These are phyloP conservation scores for Felis chaus DNA, from an alignment of 2,113 vertebrate species.

Conservation along the genomic window DNA sequence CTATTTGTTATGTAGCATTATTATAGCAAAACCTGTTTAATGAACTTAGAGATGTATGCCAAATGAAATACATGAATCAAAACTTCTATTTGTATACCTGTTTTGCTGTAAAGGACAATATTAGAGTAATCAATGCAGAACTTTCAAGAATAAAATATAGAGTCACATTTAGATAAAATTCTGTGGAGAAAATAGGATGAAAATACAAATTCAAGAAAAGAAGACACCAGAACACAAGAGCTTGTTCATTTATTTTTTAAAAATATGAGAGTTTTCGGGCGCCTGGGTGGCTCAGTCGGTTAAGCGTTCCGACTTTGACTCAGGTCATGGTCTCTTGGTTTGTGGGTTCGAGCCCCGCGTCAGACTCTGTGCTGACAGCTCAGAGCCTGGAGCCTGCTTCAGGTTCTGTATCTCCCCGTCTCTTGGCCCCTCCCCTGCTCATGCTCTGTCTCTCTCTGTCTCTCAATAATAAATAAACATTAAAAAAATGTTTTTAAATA, in stretches of 20 bases:
- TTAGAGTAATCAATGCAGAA: background rate
- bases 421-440: too few relatives aligned
- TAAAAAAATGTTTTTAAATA: background rate
- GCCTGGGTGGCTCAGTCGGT: fast-evolving
- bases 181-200: background rate
- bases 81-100: background rate
- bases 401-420: too few relatives aligned
- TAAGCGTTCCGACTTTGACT: too few relatives aligned
- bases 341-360: too few relatives aligned
- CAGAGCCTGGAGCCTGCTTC: too few relatives aligned
- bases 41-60: background rate
- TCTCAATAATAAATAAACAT: too few relatives aligned
- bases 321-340: too few relatives aligned
- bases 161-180: background rate
- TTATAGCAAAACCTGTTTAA: background rate
- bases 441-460: too few relatives aligned
- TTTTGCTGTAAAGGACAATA: background rate
- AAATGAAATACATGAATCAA: background rate
- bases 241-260: background rate
- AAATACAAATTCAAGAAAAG: background rate
- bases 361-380: too few relatives aligned
- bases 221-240: background rate
- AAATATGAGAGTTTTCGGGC: background rate
- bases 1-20: background rate
- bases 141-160: background rate